A percentile compares a stretch with the other conserved stretches of the same genome.
Conservation (phyloP, 2,113 vertebrate species). For the Prochilodus magdalenae region DNA sequence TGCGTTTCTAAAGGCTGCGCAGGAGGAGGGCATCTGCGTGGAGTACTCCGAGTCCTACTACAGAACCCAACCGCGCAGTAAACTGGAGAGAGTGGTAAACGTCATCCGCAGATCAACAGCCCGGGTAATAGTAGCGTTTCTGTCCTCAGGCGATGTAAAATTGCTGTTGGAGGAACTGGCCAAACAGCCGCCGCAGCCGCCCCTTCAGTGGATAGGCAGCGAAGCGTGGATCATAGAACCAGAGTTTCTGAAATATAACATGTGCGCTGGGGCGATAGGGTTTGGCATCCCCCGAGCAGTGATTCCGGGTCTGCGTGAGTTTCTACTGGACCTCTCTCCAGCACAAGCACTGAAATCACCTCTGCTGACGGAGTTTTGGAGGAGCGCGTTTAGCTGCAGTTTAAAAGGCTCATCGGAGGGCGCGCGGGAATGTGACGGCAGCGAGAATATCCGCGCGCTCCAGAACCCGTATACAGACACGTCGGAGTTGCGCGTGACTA, state of each 20-base stretch:
- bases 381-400: neutral
- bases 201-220: slow-evolving; percentile 63
- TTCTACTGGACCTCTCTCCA: neutral
- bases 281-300: neutral
- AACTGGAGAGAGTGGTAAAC: slow-evolving; percentile 63
- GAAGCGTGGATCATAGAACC: neutral
- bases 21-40: slow-evolving; percentile 60
- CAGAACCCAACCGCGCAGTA: slow-evolving; percentile 56
- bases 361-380: neutral
- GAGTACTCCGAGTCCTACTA: slow-evolving; percentile 69
- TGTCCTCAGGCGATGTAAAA: slow-evolving; percentile 58
- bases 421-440: neutral
- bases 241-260: neutral
- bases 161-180: slow-evolving; percentile 64
- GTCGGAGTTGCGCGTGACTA: neutral
- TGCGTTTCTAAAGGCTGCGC: neutral
- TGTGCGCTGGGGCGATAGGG: neutral
- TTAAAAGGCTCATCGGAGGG: neutral
- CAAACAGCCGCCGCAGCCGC: slow-evolving; percentile 49
- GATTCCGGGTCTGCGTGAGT: neutral
- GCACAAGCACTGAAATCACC: neutral
- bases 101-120: neutral
- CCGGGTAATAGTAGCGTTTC: slow-evolving; percentile 65
- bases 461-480: neutral
- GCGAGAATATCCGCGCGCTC: neutral